A percentile compares a stretch with the other conserved stretches of the same genome.
These are phyloP conservation scores for Volucella zonaria DNA, from an alignment of 2,888 invertebrate genomes.

Conservation along the genomic window DNA sequence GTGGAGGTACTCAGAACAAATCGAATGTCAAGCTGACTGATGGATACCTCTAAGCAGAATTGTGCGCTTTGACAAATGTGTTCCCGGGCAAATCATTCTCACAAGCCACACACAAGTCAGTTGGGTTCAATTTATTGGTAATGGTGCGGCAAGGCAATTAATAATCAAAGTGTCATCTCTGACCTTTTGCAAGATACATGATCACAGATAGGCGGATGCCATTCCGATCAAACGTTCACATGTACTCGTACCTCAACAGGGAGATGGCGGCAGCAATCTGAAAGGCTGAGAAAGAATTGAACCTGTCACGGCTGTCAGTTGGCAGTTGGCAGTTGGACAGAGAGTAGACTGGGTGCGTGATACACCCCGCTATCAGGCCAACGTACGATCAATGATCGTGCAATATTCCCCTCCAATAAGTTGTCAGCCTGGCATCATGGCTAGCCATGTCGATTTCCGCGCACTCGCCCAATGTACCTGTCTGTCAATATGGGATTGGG, in stretches of 20 bases:
- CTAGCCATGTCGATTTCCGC: conserved; percentile 21
- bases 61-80: conserved; percentile 37
- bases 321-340: conserved; percentile 47
- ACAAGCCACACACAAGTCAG: background rate
- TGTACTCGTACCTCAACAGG: no score
- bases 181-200: conserved; percentile 61
- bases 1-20: background rate
- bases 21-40: conserved; percentile 22
- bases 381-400: conserved; percentile 51
- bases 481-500: conserved; percentile 56
- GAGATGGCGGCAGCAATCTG: background rate
- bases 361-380: conserved; percentile 54
- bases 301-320: conserved; percentile 67
- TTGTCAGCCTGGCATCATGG: conserved; percentile 34
- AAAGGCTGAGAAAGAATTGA: conserved; percentile 29
- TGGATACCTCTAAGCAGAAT: conserved; percentile 5
- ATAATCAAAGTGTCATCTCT: conserved; percentile 62
- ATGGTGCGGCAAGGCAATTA: conserved; percentile 42
- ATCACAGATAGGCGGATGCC: conserved; percentile 56
- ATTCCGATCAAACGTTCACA: conserved; percentile 14
- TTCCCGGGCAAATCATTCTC: conserved; percentile 17
- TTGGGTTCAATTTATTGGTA: background rate
- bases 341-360: conserved; percentile 40
- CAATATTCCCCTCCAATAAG: conserved; percentile 46
- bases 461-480: conserved; percentile 42